A percentile compares a stretch with the other conserved stretches of the same genome.
Evolutionary conservation across 2,888 invertebrate genomes (phyloP).

Genomic region (Drosophila lutescens): DNA sequence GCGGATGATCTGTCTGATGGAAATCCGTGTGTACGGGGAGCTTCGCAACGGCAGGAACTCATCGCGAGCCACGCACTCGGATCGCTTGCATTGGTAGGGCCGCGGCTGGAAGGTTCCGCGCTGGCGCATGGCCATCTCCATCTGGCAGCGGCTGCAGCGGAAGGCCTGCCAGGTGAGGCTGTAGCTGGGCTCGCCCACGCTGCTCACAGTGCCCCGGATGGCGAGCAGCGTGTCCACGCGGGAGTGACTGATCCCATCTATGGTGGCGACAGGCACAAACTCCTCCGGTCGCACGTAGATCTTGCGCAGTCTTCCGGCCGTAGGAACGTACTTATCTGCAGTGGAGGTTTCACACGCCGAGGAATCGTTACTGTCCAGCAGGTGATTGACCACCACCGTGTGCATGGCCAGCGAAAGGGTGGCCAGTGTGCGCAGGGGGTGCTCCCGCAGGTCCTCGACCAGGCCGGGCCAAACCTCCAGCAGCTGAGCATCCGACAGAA

Average conservation of each 20-base stretch:
- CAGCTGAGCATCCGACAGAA: conserved; percentile 87
- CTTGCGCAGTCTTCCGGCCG: conserved; percentile 55
- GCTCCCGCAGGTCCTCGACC: conserved; percentile 87
- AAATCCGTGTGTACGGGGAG: conserved; percentile 90
- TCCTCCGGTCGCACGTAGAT: conserved; percentile 86
- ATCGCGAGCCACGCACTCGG: conserved; percentile 79
- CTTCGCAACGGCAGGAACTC: conserved; percentile 86
- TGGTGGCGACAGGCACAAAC: conserved; percentile 88
- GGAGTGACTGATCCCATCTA: conserved; percentile 54
- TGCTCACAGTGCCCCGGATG: conserved; percentile 93
- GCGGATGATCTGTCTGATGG: conserved; percentile 92
- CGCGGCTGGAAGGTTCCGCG: conserved; percentile 60
- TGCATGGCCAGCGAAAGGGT: conserved; percentile 90
- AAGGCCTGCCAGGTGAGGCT: conserved; percentile 91
- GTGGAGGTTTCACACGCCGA: conserved; percentile 27
- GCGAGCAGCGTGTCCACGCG: conserved; percentile 90
- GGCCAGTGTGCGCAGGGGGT: conserved; percentile 88
- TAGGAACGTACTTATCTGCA: conserved; percentile 53
- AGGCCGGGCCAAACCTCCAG: conserved; percentile 87
- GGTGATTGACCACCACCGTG: conserved; percentile 56
- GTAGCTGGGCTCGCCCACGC: conserved; percentile 90
- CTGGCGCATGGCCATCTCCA: conserved; percentile 88
- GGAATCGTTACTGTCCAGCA: conserved; percentile 33
- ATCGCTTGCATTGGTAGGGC: conserved; percentile 69
- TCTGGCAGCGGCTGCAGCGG: conserved; percentile 75